Base-by-base conservation (phyloP, 2,113 vertebrate species). In the Myodes glareolus region DNA sequence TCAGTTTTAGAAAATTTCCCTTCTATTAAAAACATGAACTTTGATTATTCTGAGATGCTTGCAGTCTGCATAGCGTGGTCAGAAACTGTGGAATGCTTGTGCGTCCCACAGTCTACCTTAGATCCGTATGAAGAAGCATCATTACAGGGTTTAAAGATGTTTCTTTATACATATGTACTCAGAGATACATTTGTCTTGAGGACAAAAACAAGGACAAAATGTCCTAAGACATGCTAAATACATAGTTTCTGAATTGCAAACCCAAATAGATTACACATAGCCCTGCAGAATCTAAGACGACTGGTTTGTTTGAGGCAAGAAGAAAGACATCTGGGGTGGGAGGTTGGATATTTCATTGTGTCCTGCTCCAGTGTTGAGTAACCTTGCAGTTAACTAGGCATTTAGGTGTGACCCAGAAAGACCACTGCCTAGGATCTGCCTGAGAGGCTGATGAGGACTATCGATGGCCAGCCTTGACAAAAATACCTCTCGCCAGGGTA, bases 211-310 rank as follows among this genome's bases (percentile, higher is more conserved):
- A 98, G 98, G 97, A 90, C 77, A 95, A 80, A 97, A 98, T 97
- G 98, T 98, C 98, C 96, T 89, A 97, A 98, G 98, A 97, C 97
- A 97, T 94, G 95, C 97, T 97, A 98, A 98, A 98, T 98, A 97
- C 97, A 97, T 96, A 92, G 94, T 97, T 98, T 97, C 97, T 98
- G 98, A 98, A 98, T 98, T 98, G 98, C 97, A 97, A 98, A 98
- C 97, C 98, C 97, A 98, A 98, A 97, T 95, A 98, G 97, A 98
- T 98, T 98, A 98, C 87, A 94, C 97, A 96, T 94, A 96, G 94
- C 88, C 97, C 97, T 98, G 95, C 93, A 97, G 98, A 98, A 98
- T 98, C 97, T 98, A 97, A 98, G 98, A 95, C 98, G 94, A 97
- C 75, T 97, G 97, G 98, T 98, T 98, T 98, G 97, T 98, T 96